phyloP scores from a whole-genome alignment of 2,113 vertebrate species.

The Eudorcas thomsonii region DNA sequence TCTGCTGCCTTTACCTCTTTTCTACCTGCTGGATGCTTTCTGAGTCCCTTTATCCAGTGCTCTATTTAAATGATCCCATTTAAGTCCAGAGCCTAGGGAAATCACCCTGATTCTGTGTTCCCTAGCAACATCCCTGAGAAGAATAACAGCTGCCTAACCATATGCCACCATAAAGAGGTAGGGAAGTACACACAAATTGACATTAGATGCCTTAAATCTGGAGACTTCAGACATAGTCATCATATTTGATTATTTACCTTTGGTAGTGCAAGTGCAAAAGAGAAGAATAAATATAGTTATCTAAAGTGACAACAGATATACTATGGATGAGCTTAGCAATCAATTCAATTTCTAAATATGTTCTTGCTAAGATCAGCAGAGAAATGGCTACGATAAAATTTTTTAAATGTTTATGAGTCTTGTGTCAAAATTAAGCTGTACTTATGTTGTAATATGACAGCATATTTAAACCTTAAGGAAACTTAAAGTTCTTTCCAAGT shows the following conservation, averaged over 20 bases:
- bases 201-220: constrained; percentile 25
- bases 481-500: neutral
- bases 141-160: constrained; percentile 53
- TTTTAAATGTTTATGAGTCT: neutral
- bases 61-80: constrained; percentile 54
- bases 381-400: neutral
- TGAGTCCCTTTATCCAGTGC: constrained; percentile 34
- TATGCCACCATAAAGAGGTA: constrained; percentile 43
- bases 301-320: neutral
- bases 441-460: neutral
- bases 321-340: neutral
- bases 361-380: constrained; percentile 15
- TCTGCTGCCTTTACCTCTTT: constrained; percentile 19
- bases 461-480: neutral
- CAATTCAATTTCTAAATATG: neutral
- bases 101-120: constrained; percentile 41
- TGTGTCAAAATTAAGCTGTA: neutral
- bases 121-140: constrained; percentile 44
- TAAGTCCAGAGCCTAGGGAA: constrained; percentile 53
- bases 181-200: neutral
- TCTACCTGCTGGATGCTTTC: constrained; percentile 41
- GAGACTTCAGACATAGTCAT: neutral
- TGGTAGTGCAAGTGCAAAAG: neutral
- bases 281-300: constrained; percentile 4
- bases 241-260: neutral